A percentile compares a stretch with the other conserved stretches of the same genome.
phyloP scores from a whole-genome alignment of 2,113 vertebrate genomes.

The Cervus canadensis region DNA sequence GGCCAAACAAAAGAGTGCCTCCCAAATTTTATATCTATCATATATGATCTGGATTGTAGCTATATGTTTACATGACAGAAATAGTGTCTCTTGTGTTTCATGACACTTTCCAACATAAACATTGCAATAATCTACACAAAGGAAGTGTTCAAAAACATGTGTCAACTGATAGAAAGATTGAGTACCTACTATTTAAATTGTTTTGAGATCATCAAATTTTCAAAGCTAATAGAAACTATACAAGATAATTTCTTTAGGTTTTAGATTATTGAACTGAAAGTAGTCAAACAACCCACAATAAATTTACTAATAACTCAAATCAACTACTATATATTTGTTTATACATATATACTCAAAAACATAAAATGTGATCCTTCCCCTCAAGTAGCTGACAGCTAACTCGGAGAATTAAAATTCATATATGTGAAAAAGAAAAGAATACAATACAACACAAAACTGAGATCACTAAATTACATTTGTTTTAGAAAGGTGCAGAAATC shows the following conservation, averaged over 20 bases:
- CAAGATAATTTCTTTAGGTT: background rate
- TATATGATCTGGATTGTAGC: background rate
- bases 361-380: background rate
- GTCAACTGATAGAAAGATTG: background rate
- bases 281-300: background rate
- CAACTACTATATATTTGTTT: background rate
- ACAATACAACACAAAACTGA: background rate
- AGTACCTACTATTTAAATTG: background rate
- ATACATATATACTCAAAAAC: background rate
- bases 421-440: background rate
- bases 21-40: background rate
- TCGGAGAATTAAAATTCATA: background rate
- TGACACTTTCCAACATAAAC: background rate
- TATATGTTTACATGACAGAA: background rate
- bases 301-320: background rate
- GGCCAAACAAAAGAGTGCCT: background rate
- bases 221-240: background rate
- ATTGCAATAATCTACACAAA: background rate
- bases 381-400: background rate
- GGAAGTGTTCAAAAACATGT: background rate
- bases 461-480: background rate
- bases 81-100: background rate
- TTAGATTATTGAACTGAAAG: background rate
- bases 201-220: background rate
- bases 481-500: background rate